Percentiles rank a stretch among this genome's conserved stretches.
phyloP scores from a whole-genome alignment of 2,113 vertebrate genomes.

The Melierax canorus region DNA sequence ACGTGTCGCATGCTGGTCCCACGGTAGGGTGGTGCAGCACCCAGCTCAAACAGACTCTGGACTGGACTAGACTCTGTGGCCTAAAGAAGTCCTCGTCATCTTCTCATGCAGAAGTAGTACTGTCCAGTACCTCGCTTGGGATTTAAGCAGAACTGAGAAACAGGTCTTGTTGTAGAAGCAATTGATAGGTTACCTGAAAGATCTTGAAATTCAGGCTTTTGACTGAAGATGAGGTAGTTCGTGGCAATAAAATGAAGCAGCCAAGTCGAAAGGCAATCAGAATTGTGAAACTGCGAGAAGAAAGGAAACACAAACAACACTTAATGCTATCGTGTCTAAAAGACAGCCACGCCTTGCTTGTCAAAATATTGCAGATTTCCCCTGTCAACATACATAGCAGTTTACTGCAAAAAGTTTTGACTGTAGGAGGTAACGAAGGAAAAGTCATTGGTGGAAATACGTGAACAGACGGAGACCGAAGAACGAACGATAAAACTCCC shows the following conservation, averaged over 20 bases:
- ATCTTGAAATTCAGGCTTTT: constrained; percentile 95
- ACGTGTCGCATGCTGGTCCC: accelerated
- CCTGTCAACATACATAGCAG: background rate
- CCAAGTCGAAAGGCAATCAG: constrained; percentile 93
- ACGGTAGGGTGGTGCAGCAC: background rate
- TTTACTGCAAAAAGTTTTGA: background rate
- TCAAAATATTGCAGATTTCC: background rate
- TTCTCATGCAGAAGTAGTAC: background rate
- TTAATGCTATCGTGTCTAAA: background rate
- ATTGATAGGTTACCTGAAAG: constrained; percentile 85
- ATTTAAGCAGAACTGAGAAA: background rate
- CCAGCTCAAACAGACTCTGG: background rate
- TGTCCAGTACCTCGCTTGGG: background rate
- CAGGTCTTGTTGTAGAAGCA: background rate
- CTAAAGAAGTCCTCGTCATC: background rate
- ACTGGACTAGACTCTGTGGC: background rate
- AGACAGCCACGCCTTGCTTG: background rate
- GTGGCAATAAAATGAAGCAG: constrained; percentile 97
- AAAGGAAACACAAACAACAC: background rate
- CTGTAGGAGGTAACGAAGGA: background rate
- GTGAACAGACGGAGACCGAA: background rate
- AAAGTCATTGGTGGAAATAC: background rate
- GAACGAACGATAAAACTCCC: accelerated
- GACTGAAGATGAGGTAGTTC: constrained; percentile 98
- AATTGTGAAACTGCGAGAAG: constrained; percentile 88